Percentiles rank a stretch among this genome's conserved stretches.
These are phyloP conservation scores for Eudyptes chrysolophus DNA, from an alignment of 2,113 vertebrate genomes.

Conservation along the genomic window DNA sequence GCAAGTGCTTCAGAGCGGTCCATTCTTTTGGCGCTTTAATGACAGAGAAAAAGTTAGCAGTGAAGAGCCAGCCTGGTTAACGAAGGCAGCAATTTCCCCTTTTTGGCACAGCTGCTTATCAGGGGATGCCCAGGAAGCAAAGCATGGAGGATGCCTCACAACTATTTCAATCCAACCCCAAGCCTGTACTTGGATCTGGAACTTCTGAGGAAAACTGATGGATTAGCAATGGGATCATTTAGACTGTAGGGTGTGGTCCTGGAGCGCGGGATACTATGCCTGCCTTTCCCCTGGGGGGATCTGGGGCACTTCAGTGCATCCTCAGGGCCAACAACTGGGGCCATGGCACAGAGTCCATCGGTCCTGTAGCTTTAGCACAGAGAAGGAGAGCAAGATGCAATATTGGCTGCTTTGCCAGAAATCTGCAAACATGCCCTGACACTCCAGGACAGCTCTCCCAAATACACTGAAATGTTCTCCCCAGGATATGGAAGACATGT, in stretches of 20 bases:
- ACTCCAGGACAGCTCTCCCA: background rate
- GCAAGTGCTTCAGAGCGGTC: background rate
- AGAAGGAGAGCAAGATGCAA: background rate
- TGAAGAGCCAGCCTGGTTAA: background rate
- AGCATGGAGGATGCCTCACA: background rate
- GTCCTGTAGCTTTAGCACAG: background rate
- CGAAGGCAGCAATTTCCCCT: background rate
- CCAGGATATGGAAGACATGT: background rate
- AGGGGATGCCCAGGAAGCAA: background rate
- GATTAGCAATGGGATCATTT: background rate
- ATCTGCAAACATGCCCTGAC: background rate
- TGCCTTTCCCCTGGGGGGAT: background rate
- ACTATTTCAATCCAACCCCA: background rate
- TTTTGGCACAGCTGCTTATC: background rate
- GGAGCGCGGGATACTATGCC: background rate
- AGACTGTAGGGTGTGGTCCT: background rate
- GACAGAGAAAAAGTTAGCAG: background rate
- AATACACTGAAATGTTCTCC: background rate
- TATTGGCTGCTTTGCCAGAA: background rate
- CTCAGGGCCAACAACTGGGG: background rate
- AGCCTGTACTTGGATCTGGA: background rate
- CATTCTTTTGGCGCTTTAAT: background rate
- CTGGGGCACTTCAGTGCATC: background rate
- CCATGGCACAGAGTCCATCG: background rate
- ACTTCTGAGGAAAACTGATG: background rate